Evolutionary conservation across 2,113 vertebrate species (phyloP), one percentile per base, ranked within the genome.

Genomic region (Oncorhynchus tshawytscha): DNA sequence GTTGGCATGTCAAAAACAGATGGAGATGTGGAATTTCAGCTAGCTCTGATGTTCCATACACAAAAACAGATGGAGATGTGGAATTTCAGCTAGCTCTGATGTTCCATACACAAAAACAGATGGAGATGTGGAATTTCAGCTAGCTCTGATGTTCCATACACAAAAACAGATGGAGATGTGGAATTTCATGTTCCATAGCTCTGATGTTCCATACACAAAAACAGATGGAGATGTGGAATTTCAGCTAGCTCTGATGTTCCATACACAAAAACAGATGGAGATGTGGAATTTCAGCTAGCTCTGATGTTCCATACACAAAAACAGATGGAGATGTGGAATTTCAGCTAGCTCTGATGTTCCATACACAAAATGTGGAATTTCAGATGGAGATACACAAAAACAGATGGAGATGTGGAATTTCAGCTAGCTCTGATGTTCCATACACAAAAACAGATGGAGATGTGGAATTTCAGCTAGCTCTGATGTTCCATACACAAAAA

Each of bases 181-280:
- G 29, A 13, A 27, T 25, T 15, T 29, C 22, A 66, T n/a, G n/a
- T n/a, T n/a, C n/a, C n/a, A n/a, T 24, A 66, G 20, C 54, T 18
- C 70, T 79, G 45, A 78, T 59, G 73, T 68, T n/a, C n/a, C 67
- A 75, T 24, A 72, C 82, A 67, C 18, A 66, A 9, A 54, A 54
- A n/a, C n/a, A n/a, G n/a, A n/a, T 29, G 34, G 16, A 48, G 18
- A 22, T 70, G 69, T 51, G 8, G 29, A 13, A 27, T 25, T 15
- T 29, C 22, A 66, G 22, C 3, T 24, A 66, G 20, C 54, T 18
- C 70, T 79, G 45, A 78, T 59, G 73, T 68, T n/a, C n/a, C 67
- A 75, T 24, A 72, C 82, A 67, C 18, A 66, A 9, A 54, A 54
- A n/a, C n/a, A n/a, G n/a, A n/a, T 29, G 34, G 16, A 48, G 18